Conservation (phyloP, 2,113 vertebrate genomes). For the Otis tarda region DNA sequence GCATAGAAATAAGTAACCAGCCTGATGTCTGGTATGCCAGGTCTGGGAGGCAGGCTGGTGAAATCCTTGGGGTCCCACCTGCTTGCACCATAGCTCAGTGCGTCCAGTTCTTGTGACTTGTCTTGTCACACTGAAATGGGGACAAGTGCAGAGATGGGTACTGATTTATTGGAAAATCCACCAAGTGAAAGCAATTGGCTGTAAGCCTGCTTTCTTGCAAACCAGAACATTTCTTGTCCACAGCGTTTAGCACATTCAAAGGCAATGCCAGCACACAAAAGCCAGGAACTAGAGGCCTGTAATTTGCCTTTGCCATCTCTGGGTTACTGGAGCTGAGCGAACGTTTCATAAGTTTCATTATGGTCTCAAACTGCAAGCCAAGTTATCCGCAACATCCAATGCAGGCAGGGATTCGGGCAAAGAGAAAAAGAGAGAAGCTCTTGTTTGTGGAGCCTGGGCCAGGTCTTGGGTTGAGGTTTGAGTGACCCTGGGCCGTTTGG, state of each 20-base stretch:
- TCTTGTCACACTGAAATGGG: background rate
- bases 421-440: background rate
- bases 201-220: background rate
- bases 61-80: background rate
- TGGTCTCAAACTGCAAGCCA: constrained; percentile 2
- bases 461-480: background rate
- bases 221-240: background rate
- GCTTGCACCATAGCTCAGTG: background rate
- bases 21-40: background rate
- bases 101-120: background rate
- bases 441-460: background rate
- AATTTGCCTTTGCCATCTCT: constrained; percentile 19
- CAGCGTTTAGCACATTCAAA: background rate
- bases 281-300: background rate
- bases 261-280: background rate
- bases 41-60: background rate
- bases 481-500: constrained; percentile 47
- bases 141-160: background rate
- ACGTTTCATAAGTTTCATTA: background rate
- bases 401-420: background rate
- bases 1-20: background rate
- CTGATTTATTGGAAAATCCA: background rate
- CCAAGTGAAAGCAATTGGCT: background rate
- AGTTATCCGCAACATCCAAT: constrained; percentile 3
- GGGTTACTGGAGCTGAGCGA: background rate